A percentile compares a stretch with the other conserved stretches of the same genome.
These are phyloP conservation scores for Meles meles DNA, from an alignment of 2,113 vertebrate species.

Conservation along the genomic window DNA sequence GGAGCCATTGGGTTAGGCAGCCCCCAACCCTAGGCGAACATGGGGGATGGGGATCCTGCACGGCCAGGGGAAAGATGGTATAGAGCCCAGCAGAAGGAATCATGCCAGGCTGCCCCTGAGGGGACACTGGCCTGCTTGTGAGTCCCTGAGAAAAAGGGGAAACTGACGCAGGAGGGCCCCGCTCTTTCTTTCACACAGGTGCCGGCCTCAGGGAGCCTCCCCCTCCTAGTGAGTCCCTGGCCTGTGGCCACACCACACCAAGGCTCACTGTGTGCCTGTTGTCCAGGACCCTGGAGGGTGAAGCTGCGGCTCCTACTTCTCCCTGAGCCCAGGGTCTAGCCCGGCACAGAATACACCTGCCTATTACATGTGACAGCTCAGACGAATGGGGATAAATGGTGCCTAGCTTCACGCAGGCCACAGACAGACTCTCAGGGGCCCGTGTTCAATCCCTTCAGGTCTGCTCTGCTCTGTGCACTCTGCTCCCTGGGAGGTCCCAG, in stretches of 20 bases:
- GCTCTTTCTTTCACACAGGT: background rate
- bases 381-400: background rate
- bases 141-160: background rate
- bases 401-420: background rate
- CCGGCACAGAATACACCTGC: background rate
- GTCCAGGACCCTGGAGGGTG: background rate
- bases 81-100: background rate
- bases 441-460: fast-evolving
- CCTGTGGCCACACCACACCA: fast-evolving
- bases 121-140: background rate
- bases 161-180: background rate
- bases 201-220: background rate
- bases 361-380: fast-evolving
- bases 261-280: background rate
- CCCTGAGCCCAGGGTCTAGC: background rate
- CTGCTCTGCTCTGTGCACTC: background rate
- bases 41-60: background rate
- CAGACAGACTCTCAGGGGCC: background rate
- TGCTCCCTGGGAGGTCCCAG: background rate
- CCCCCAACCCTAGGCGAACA: background rate
- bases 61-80: background rate
- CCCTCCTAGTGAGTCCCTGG: background rate
- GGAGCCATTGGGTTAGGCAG: background rate
- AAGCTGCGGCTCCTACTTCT: background rate
- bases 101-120: background rate